These are phyloP conservation scores for Macrocentrus cingulum DNA, from an alignment of 1,140 invertebrate species.

Conservation along the genomic window DNA sequence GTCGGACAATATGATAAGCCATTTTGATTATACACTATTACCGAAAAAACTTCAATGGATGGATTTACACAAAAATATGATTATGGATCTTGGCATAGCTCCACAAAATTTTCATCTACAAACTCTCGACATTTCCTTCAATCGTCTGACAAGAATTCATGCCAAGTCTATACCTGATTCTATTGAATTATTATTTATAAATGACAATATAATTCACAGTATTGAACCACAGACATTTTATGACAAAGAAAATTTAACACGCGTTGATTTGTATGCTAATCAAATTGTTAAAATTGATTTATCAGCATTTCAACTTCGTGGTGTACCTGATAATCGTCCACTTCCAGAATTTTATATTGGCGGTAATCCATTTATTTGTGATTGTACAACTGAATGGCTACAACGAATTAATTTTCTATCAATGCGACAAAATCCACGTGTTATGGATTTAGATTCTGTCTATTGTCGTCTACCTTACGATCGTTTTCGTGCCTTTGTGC, in stretches of 20 bases:
- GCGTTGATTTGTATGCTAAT: constrained; percentile 84
- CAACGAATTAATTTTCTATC: constrained; percentile 75
- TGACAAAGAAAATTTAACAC: constrained; percentile 74
- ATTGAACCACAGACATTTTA: constrained; percentile 79
- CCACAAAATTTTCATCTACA: constrained; percentile 60
- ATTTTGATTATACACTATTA: constrained; percentile 80
- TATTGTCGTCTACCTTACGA: constrained; percentile 81
- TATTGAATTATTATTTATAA: constrained; percentile 78
- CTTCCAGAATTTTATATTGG: constrained; percentile 84
- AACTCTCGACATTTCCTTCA: constrained; percentile 79
- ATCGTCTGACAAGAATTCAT: constrained; percentile 71
- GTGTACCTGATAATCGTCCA: constrained; percentile 62
- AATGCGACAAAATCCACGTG: constrained; percentile 73
- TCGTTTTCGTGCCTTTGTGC: constrained; percentile 69
- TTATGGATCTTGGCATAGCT: constrained; percentile 68
- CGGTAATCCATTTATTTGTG: constrained; percentile 85
- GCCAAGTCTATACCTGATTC: constrained; percentile 75
- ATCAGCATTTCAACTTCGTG: constrained; percentile 72
- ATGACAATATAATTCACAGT: constrained; percentile 76
- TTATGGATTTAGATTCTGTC: constrained; percentile 80
- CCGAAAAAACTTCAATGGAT: constrained; percentile 78
- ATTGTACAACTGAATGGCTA: constrained; percentile 86
- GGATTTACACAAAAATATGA: constrained; percentile 79
- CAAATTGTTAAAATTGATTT: constrained; percentile 77
- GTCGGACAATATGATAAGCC: constrained; percentile 78